phyloP scores from a whole-genome alignment of 2,888 invertebrate species.

The Gasteruption jaculator region DNA sequence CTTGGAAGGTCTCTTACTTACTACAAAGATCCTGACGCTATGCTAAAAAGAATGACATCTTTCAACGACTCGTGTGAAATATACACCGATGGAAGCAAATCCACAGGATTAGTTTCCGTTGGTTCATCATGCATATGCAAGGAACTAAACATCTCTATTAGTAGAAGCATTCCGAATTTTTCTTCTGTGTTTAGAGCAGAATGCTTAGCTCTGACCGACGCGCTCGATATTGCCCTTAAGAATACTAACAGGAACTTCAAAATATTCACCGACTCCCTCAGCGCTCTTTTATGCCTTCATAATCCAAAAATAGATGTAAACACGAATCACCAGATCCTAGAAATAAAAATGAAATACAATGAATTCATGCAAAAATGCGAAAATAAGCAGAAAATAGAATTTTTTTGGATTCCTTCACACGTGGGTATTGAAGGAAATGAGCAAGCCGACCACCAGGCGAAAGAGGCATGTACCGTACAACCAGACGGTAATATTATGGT shows the following conservation, averaged over 20 bases:
- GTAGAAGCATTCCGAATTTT: neutral
- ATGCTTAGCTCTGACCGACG: conserved; percentile 2
- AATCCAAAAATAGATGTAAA: neutral
- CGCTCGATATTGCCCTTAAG: neutral
- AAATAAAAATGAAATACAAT: neutral
- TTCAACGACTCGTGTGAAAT: neutral
- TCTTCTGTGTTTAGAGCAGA: conserved; percentile 5
- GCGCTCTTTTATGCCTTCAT: neutral
- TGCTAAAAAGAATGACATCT: too few relatives aligned
- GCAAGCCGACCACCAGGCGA: too few relatives aligned
- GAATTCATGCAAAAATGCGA: neutral
- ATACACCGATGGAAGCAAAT: conserved; percentile 1
- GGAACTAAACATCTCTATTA: neutral
- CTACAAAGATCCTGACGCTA: too few relatives aligned
- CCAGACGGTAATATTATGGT: too few relatives aligned
- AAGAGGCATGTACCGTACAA: too few relatives aligned
- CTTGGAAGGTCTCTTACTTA: too few relatives aligned
- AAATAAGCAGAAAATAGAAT: too few relatives aligned
- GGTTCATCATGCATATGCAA: neutral
- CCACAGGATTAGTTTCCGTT: neutral
- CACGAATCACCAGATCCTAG: neutral
- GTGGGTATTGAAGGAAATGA: too few relatives aligned
- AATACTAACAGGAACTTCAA: neutral
- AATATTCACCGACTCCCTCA: conserved; percentile 2
- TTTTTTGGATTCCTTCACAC: too few relatives aligned